Conservation (phyloP, 2,888 invertebrate species). For the Ophioninae sp. region DNA sequence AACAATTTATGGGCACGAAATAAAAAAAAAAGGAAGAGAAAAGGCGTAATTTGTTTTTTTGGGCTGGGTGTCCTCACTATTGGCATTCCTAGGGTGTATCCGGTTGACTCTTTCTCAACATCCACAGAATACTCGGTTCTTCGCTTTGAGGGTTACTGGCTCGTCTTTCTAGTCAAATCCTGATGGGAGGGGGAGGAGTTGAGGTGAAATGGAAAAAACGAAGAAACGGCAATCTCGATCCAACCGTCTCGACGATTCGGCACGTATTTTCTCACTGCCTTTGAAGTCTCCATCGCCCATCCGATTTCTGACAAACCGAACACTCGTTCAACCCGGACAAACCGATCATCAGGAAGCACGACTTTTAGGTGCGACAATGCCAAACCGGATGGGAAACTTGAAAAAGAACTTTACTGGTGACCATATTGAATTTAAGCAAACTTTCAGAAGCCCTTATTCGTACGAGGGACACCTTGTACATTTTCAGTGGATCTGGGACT, state of each 20-base stretch:
- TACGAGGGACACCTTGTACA: no score
- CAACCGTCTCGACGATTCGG: conserved; percentile 6
- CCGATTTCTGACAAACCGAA: conserved; percentile 18
- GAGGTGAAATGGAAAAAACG: conserved; percentile 9
- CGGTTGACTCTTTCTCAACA: conserved; percentile 56
- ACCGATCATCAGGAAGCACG: neutral
- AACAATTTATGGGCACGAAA: conserved; percentile 49
- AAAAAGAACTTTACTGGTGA: no score
- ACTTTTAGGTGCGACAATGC: neutral
- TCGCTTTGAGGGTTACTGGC: conserved; percentile 55
- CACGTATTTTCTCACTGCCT: conserved; percentile 24
- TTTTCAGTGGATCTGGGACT: no score
- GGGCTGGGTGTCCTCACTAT: conserved; percentile 66
- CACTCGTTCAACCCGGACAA: neutral
- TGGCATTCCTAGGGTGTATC: conserved; percentile 71
- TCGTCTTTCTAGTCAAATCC: conserved; percentile 20
- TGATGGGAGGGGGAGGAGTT: neutral
- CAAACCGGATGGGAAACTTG: no score
- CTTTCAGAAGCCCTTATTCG: no score
- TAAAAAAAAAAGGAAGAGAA: conserved; percentile 45
- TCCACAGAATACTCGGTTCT: conserved; percentile 53
- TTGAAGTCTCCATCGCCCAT: conserved; percentile 31
- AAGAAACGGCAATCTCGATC: conserved; percentile 7
- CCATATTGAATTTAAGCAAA: no score
- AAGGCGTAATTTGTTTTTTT: conserved; percentile 47